phyloP scores from a whole-genome alignment of 2,797 vertebrate species.

The Ctenosaura bakeri region DNA sequence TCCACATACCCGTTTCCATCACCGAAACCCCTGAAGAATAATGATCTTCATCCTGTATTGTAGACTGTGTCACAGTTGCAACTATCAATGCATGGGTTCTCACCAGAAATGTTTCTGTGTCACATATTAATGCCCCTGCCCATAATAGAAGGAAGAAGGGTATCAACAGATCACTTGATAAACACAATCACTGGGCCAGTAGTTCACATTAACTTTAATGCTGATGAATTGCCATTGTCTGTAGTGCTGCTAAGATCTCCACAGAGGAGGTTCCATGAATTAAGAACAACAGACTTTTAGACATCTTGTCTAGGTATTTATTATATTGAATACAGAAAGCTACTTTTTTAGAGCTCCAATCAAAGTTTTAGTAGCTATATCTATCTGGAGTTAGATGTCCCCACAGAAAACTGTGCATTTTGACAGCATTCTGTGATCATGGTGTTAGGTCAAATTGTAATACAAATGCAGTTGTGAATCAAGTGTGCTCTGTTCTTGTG shows the following conservation, averaged over 20 bases:
- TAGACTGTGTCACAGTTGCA: background rate
- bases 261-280: background rate
- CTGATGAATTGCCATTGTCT: background rate
- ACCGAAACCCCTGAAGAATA: background rate
- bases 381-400: background rate
- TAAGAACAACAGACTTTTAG: background rate
- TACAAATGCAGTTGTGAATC: background rate
- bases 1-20: too few relatives aligned
- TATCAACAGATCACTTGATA: background rate
- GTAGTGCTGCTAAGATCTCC: background rate
- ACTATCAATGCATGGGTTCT: background rate
- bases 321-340: constrained; percentile 3
- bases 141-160: background rate
- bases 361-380: background rate
- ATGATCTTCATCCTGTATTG: background rate
- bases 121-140: background rate
- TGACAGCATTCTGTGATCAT: background rate
- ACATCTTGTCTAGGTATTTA: background rate
- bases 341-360: background rate
- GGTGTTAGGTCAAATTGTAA: background rate
- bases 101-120: background rate
- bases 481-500: background rate
- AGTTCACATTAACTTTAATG: background rate
- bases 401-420: background rate
- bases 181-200: background rate